Evolutionary conservation across 2,888 invertebrate genomes (phyloP).

Genomic region (Meghimatium bilineatum): DNA sequence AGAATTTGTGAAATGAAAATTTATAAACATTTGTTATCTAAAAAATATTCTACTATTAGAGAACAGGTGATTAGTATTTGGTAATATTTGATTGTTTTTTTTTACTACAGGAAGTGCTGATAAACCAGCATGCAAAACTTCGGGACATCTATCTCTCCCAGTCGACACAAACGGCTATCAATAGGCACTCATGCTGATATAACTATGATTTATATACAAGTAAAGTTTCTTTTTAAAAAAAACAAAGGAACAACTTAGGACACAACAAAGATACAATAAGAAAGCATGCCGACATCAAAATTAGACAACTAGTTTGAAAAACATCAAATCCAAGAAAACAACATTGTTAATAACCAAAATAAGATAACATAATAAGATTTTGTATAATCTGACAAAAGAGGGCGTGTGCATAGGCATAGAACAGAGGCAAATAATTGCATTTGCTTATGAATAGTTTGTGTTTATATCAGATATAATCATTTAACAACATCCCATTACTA

Average conservation of each 20-base stretch:
- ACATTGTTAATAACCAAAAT: background rate
- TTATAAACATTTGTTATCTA: too few relatives aligned
- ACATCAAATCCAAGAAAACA: conserved; percentile 17
- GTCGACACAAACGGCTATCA: too few relatives aligned
- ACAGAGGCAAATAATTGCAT: background rate
- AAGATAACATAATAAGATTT: background rate
- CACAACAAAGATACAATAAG: conserved; percentile 11
- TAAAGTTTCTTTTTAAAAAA: background rate
- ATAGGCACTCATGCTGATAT: background rate
- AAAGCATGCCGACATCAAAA: conserved; percentile 8
- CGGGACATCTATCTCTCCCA: too few relatives aligned
- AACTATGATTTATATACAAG: background rate
- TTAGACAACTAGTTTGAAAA: background rate
- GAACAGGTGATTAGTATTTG: too few relatives aligned
- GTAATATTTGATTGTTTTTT: too few relatives aligned
- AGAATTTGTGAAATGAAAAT: too few relatives aligned
- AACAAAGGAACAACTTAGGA: conserved; percentile 5
- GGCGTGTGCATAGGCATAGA: background rate
- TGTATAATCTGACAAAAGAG: background rate
- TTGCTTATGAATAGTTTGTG: too few relatives aligned
- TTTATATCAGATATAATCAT: too few relatives aligned
- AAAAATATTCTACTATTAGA: too few relatives aligned
- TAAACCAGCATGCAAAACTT: too few relatives aligned
- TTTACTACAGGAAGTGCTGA: too few relatives aligned
- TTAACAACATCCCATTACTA: too few relatives aligned